Base-by-base conservation (phyloP, 2,888 invertebrate species). In the Drosophila nigritarsus region DNA sequence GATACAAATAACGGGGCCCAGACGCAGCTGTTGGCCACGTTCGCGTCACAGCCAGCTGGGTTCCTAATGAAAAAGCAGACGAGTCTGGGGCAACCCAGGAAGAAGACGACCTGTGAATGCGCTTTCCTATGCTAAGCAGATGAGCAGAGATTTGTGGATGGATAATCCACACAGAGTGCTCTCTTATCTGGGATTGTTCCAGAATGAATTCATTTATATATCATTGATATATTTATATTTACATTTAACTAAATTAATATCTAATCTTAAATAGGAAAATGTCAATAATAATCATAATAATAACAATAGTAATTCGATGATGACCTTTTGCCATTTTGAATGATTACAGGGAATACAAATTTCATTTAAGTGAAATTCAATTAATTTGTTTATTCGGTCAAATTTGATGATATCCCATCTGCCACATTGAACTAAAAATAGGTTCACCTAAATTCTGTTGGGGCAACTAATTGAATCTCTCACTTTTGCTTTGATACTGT, bases 21-120 rank as follows among this genome's bases (percentile, higher is more conserved):
- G 45, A 29, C 60, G 53, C 82, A 86, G 80, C 80, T 72, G 75
- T 71, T 88, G 67, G 50, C 79, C 75, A 69, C 75, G 76, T 79
- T 60, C 50, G 30, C 68, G 50, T 63, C 78, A 81, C 73, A 64
- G 65, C 29, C 84, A 84, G 83, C 80, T 64, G 69, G 56, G 20
- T 36, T 42, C 29, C 51, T 82, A 71, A 85, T 82, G 66, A 79
- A 65, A 60, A 53, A 24, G 32, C 69, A 67, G 63, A 38, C 13
- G 29, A 59, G 36, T 60, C 18, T n/a, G 11, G 29, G 6, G 2
- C 1, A 9, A 20, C 6, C 3, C 1, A n/a, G 9, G 20, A 5
- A 24, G 27, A 53, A 8, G 20, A 2, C 53, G 73, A 78, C 30
- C 51, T 7, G 0, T 13, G 5, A 65, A 54, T 79, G 20, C 60